Conservation (phyloP, 2,113 vertebrate species). For the Megaceryle torquata region DNA sequence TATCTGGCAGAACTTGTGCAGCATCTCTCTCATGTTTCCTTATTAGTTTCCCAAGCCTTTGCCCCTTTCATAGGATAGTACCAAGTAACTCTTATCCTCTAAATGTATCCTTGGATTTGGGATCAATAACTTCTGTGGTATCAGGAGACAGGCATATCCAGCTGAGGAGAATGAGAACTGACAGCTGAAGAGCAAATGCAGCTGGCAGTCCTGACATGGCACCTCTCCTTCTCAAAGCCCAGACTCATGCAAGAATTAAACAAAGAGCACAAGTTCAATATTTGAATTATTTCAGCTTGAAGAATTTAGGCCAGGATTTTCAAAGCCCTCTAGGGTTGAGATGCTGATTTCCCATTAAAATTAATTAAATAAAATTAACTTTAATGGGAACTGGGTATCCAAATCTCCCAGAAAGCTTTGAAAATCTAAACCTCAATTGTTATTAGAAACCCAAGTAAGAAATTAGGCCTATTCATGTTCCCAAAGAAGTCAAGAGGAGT, state of each 20-base stretch:
- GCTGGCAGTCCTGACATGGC: neutral
- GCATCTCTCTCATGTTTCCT: neutral
- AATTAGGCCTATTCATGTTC: neutral
- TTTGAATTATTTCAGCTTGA: neutral
- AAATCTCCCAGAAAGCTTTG: neutral
- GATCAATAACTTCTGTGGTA: neutral
- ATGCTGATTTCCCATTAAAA: neutral
- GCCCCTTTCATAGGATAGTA: neutral
- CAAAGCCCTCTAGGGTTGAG: neutral
- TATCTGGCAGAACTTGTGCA: neutral
- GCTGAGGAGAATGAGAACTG: neutral
- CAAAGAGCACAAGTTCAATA: neutral
- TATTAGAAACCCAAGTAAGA: conserved; percentile 5
- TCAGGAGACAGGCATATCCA: neutral
- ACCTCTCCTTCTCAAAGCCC: neutral
- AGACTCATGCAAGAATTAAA: neutral
- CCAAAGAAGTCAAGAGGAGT: neutral
- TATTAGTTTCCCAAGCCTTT: neutral
- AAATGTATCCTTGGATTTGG: neutral
- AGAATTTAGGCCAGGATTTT: conserved; percentile 23
- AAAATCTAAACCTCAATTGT: conserved; percentile 2
- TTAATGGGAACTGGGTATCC: neutral
- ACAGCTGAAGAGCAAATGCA: neutral
- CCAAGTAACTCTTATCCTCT: neutral
- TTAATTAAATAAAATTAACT: neutral